Evolutionary conservation across 53 echinoderm and acorn worm species (phyloP).

Genomic region (Antedon mediterranea): DNA sequence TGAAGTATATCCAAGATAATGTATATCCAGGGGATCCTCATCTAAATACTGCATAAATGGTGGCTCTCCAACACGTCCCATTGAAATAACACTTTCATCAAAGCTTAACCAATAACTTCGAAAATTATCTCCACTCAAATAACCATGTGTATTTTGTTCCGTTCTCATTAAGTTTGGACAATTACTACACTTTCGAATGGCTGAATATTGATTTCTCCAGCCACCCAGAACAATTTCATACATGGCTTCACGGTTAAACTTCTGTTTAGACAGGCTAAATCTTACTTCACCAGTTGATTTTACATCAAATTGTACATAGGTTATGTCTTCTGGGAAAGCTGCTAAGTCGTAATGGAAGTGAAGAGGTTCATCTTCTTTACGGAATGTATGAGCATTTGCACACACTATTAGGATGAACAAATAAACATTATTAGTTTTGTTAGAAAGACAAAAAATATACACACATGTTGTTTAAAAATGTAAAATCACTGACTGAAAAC

Average conservation of each 20-base stretch:
- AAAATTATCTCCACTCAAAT: not conserved
- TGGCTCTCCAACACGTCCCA: not conserved
- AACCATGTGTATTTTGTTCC: not conserved
- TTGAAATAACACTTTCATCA: constrained; percentile 1
- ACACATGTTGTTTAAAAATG: no score
- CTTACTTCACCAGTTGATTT: not conserved
- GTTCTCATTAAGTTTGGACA: constrained; percentile 3
- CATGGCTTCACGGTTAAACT: not conserved
- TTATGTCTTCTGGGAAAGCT: not conserved
- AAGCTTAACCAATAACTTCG: constrained; percentile 16
- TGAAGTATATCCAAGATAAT: not conserved
- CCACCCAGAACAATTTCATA: constrained; percentile 18
- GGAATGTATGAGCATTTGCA: not conserved
- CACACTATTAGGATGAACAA: not conserved
- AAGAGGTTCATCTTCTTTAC: not conserved
- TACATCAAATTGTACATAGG: not conserved
- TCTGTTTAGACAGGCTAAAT: not conserved
- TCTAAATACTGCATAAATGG: not conserved
- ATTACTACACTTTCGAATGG: constrained; percentile 25
- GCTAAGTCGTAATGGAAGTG: not conserved
- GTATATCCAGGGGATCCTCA: not conserved
- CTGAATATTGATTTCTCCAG: constrained; percentile 45
- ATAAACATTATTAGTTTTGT: not conserved
- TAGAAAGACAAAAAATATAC: no score
- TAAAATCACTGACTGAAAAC: no score